Conservation (phyloP, 2,797 vertebrate genomes). For the Coluber constrictor region DNA sequence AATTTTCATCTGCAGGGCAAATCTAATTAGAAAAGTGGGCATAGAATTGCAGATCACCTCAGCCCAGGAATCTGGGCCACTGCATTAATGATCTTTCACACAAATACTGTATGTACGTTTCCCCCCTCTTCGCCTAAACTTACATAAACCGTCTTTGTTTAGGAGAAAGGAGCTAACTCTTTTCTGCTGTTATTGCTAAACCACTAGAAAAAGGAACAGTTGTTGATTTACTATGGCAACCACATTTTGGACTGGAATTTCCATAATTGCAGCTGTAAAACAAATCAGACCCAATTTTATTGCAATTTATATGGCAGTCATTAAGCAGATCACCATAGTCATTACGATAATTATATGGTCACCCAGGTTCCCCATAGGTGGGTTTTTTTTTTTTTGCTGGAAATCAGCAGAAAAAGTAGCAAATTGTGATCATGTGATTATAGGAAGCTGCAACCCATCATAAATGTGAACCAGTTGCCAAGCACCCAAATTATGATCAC, state of each 20-base stretch:
- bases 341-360: neutral
- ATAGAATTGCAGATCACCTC: neutral
- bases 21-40: neutral
- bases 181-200: neutral
- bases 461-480: neutral
- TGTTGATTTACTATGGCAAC: neutral
- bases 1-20: neutral
- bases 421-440: neutral
- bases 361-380: neutral
- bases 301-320: neutral
- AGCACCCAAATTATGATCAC: neutral
- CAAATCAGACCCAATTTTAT: neutral
- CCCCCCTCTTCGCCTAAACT: neutral
- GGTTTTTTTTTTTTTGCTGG: neutral
- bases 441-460: neutral
- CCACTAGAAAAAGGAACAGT: neutral
- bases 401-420: neutral
- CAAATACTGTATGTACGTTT: neutral
- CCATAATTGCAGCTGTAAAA: neutral
- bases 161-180: neutral
- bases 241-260: neutral
- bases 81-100: neutral
- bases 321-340: neutral
- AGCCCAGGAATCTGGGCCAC: neutral
- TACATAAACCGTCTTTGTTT: neutral